These are phyloP conservation scores for Hyperoodon ampullatus DNA, from an alignment of 2,113 vertebrate species.

Conservation along the genomic window DNA sequence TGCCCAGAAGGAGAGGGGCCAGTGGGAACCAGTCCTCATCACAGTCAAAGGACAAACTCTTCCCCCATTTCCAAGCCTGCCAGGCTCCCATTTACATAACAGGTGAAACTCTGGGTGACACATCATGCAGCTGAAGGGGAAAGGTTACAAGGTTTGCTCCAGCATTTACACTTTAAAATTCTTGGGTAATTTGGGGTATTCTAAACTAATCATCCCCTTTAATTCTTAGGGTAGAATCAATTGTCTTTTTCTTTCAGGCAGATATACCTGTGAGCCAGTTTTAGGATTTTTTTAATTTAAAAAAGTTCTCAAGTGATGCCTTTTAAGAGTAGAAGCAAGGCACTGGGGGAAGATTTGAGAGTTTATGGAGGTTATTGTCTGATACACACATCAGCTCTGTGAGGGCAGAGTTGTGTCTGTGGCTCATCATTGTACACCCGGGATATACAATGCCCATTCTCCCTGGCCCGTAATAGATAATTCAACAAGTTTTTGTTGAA, in stretches of 20 bases:
- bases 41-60: neutral
- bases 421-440: neutral
- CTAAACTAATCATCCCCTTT: neutral
- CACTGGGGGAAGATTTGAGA: neutral
- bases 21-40: neutral
- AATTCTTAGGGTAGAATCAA: neutral
- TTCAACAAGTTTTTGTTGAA: neutral
- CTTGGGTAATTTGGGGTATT: neutral
- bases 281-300: neutral
- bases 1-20: neutral
- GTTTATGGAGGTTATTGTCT: neutral
- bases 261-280: neutral
- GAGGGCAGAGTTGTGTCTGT: neutral
- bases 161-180: neutral
- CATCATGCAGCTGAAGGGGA: neutral
- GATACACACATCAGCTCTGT: fast-evolving
- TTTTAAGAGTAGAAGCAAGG: neutral
- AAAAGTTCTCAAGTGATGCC: neutral
- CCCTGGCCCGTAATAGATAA: neutral
- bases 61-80: neutral
- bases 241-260: neutral
- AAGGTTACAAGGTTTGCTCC: neutral
- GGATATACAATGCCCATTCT: fast-evolving
- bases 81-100: neutral
- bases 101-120: neutral